A percentile compares a stretch with the other conserved stretches of the same genome.
Evolutionary conservation across 2,888 invertebrate genomes (phyloP).

Genomic region (Holacanthella duospinosa): DNA sequence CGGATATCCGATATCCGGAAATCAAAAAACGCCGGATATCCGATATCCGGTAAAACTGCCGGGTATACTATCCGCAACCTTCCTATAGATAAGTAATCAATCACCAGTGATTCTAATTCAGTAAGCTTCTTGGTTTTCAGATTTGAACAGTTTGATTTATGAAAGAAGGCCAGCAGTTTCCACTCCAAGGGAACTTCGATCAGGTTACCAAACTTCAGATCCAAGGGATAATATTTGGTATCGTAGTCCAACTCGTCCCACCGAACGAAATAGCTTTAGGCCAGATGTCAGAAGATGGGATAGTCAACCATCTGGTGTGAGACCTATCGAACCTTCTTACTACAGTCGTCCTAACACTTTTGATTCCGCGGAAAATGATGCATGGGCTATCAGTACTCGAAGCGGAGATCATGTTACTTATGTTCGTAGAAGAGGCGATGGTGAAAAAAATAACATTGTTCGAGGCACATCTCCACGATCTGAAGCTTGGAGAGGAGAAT

Average conservation of each 20-base stretch:
- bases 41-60: no score
- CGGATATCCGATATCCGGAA: no score
- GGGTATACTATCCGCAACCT: no score
- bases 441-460: not conserved
- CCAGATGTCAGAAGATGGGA: not conserved
- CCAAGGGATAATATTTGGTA: not conserved
- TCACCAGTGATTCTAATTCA: no score
- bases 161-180: not conserved
- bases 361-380: not conserved
- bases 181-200: not conserved
- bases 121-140: not conserved
- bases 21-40: no score
- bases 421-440: not conserved
- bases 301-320: no score
- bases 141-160: not conserved
- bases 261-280: not conserved
- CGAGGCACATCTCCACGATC: not conserved
- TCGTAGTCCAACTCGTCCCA: not conserved
- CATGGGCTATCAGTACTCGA: not conserved
- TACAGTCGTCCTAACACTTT: not conserved
- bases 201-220: not conserved
- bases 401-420: slow-evolving; percentile 1
- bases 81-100: no score
- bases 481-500: not conserved
- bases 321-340: no score